Conservation (phyloP, 1,140 invertebrate species). For the Sitophilus oryzae region DNA sequence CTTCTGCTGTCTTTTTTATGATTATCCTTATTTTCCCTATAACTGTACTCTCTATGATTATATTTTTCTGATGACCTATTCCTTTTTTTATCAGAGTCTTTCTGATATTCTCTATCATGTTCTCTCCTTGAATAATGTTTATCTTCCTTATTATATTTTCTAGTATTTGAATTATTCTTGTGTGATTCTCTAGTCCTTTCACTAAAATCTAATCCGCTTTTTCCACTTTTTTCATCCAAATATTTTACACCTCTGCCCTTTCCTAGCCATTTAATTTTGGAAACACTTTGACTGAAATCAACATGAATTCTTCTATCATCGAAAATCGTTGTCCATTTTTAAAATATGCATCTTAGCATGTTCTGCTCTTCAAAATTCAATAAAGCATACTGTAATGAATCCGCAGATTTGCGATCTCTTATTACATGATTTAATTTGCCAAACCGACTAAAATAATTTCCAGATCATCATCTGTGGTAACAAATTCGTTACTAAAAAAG, state of each 20-base stretch:
- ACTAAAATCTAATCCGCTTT: no score
- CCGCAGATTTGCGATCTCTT: constrained; percentile 83
- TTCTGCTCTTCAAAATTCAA: constrained; percentile 95
- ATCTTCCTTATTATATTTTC: no score
- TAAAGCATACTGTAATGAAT: constrained; percentile 98
- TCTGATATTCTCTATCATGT: no score
- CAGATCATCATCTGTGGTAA: constrained; percentile 95
- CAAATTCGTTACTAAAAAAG: constrained; percentile 98
- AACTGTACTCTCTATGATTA: no score
- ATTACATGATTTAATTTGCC: constrained; percentile 93
- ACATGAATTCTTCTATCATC: constrained; percentile 98
- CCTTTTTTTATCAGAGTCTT: no score
- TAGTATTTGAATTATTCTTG: no score
- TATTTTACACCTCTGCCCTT: constrained; percentile 69
- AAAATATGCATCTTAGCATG: constrained; percentile 97
- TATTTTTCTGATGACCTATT: no score
- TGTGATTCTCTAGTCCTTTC: no score
- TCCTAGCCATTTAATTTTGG: constrained; percentile 83
- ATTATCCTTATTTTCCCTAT: no score
- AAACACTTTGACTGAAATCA: constrained; percentile 98
- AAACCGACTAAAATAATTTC: constrained; percentile 98
- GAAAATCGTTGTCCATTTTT: constrained; percentile 99
- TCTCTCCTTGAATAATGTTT: no score
- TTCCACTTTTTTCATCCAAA: constrained; percentile 35
- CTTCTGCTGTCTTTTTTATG: no score